Base-by-base conservation (phyloP, 1,140 invertebrate species). In the Heliconius himera region DNA sequence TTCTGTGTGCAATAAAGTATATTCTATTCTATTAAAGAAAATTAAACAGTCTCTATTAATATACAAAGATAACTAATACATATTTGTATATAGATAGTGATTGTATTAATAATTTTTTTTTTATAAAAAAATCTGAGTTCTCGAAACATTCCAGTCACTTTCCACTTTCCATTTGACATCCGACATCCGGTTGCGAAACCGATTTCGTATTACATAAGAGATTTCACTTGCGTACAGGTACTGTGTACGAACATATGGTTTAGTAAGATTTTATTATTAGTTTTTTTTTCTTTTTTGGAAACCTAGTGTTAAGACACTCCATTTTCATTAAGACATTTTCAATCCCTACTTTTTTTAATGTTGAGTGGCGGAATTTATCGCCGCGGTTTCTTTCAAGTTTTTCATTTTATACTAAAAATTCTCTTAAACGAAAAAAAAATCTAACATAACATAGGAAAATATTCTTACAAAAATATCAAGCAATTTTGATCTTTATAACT, bases 91-190 rank as follows among this genome's bases (percentile, higher is more conserved):
- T 51, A 51, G 18, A 51, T 51, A 51, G 49, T 51, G 6, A 51
- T 51, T 51, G 18, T 20, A 18, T 51, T 20, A 6, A 51, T 51
- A 6, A 20, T 51, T 51, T 38, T 41, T 71, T n/a, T 38, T 38
- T 72, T 72, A 20, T 72, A n/a, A 26, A 66, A 66, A 66, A 29
- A 16, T 26, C 22, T 66, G 26, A 72, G 4, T 72, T 72, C 70
- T 72, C 70, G 16, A 72, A 72, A 72, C 36, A 22, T 72, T 72
- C 70, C 36, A 72, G 77, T 81, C 71, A 85, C 86, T 88, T 88
- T 88, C 87, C 73, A 85, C 87, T 90, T 90, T 90, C 88, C 83
- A 85, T 80, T 84, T 77, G 71, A 84, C 82, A 87, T 86, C 85
- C 86, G 85, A 81, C 79, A 84, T 74, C 80, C 73, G 54, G 82